Conservation (phyloP, 2,797 vertebrate genomes). For the Diglossa cyanea region DNA sequence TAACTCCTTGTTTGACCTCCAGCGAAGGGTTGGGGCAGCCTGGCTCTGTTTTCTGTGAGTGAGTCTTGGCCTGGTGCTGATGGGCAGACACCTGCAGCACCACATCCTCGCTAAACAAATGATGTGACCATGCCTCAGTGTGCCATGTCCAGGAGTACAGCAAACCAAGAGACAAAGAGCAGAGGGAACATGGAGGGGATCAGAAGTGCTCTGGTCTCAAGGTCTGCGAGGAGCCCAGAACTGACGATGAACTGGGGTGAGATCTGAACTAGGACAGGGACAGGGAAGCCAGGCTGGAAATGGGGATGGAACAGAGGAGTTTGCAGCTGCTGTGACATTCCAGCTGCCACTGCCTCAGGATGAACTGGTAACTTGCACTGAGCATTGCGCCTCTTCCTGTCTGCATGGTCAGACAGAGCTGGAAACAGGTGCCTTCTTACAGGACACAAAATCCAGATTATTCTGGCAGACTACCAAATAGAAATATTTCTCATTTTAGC, state of each 20-base stretch:
- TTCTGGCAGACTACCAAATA: neutral
- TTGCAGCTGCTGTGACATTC: neutral
- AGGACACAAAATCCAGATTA: neutral
- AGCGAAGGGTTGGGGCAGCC: neutral
- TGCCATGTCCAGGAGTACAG: fast-evolving
- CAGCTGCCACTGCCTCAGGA: neutral
- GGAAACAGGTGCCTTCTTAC: neutral
- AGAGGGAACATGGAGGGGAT: neutral
- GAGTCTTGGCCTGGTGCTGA: neutral
- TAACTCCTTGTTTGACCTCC: neutral
- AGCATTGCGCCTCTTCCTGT: neutral
- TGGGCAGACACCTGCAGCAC: neutral
- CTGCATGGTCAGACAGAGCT: neutral
- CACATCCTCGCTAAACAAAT: neutral
- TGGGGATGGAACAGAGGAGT: neutral
- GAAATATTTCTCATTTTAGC: neutral
- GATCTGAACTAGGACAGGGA: neutral
- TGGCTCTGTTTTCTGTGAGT: neutral
- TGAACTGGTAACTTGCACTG: neutral
- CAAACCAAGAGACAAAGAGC: neutral
- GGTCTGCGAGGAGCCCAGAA: neutral
- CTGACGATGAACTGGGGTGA: neutral
- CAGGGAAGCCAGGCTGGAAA: neutral
- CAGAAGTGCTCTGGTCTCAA: neutral
- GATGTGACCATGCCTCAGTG: too few relatives aligned